These are phyloP conservation scores for Gari tellinella DNA, from an alignment of 2,888 invertebrate species.

Conservation along the genomic window DNA sequence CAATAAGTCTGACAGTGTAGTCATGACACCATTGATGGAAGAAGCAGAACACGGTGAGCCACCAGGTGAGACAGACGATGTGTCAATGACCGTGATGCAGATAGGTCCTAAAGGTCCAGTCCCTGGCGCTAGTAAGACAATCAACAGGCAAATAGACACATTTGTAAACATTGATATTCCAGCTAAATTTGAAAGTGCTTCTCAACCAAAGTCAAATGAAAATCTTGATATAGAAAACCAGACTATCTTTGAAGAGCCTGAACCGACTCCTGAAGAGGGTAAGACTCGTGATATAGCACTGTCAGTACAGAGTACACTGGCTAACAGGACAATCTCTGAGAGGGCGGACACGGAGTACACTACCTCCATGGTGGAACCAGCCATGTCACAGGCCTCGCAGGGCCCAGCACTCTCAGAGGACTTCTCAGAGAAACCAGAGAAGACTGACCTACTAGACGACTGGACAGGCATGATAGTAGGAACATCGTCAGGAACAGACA, in stretches of 20 bases:
- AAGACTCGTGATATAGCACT: slow-evolving; percentile 47
- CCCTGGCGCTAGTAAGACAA: slow-evolving; percentile 16
- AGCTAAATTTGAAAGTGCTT: slow-evolving; percentile 42
- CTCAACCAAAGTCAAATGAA: slow-evolving; percentile 22
- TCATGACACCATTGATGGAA: slow-evolving; percentile 69
- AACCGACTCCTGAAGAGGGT: slow-evolving; percentile 34
- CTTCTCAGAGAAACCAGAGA: slow-evolving; percentile 29
- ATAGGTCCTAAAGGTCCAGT: slow-evolving; percentile 60
- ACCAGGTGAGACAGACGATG: slow-evolving; percentile 44
- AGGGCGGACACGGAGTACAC: slow-evolving; percentile 40
- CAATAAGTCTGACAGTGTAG: slow-evolving; percentile 40
- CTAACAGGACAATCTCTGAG: slow-evolving; percentile 48
- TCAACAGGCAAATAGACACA: slow-evolving; percentile 66
- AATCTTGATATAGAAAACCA: slow-evolving; percentile 4
- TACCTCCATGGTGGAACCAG: slow-evolving; percentile 51
- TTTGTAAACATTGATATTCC: slow-evolving; percentile 77
- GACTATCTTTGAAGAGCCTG: slow-evolving; percentile 59
- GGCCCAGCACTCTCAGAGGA: slow-evolving; percentile 54
- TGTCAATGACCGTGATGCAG: slow-evolving; percentile 63
- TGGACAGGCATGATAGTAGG: slow-evolving; percentile 40
- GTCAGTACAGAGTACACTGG: slow-evolving; percentile 64
- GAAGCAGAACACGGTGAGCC: slow-evolving; percentile 41
- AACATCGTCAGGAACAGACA: slow-evolving; percentile 29
- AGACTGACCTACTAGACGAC: slow-evolving; percentile 40
- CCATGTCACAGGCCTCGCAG: slow-evolving; percentile 52